Evolutionary conservation across 2,113 vertebrate species (phyloP), one percentile per base, ranked within the genome.

Genomic region (Colaptes auratus): DNA sequence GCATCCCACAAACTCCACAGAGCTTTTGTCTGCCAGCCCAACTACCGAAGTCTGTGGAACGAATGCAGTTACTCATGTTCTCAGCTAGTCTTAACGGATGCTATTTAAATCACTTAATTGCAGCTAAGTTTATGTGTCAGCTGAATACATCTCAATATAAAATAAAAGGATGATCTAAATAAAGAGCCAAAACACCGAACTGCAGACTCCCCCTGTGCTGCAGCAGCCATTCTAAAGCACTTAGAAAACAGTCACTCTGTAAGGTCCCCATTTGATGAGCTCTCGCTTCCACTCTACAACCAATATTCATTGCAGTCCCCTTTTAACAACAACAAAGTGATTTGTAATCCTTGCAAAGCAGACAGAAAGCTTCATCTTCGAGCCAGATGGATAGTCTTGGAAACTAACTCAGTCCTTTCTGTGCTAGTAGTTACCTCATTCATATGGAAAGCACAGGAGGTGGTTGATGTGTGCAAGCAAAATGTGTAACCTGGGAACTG

Each of bases 371-470:
- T 72, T 77, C 28, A 73, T 64, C 72, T 82, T 94, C 65, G 48
- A 82, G 89, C 94, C 87, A 95, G 92, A 92, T 87, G 81, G 46
- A 71, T 10, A 28, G 20, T 76, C 35, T 91, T 83, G 60, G 79
- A 92, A 85, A 89, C 85, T 0, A 94, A 75, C 56, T 88, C 85
- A 82, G 67, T 28, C 48, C 53, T 92, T 82, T 73, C 82, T 82
- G 73, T 63, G 60, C 64, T n/a, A n/a, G n/a, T n/a, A n/a, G n/a
- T n/a, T n/a, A n/a, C n/a, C n/a, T n/a, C n/a, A n/a, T n/a, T n/a
- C n/a, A n/a, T n/a, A n/a, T n/a, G n/a, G n/a, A n/a, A n/a, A n/a
- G n/a, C n/a, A n/a, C n/a, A n/a, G 75, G 74, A 82, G 65, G 67
- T 60, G 60, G 52, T 12, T 80, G 84, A 85, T 74, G 78, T 31